phyloP scores from a whole-genome alignment of 2,797 vertebrate species.

The Danio albolineatus region DNA sequence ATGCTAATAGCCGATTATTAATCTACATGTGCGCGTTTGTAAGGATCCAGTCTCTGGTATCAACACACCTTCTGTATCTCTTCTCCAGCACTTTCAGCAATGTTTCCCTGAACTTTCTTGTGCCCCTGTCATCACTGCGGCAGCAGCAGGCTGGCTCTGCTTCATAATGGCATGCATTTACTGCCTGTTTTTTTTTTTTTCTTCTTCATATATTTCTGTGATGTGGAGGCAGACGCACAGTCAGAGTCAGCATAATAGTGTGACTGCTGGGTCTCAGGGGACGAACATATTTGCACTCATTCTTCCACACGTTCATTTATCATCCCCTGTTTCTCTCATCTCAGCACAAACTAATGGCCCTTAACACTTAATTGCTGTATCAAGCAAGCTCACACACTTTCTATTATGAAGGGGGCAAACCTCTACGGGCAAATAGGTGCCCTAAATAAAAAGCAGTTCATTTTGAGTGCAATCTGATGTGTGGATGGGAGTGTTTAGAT shows the following conservation, averaged over 20 bases:
- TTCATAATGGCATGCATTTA: constrained; percentile 52
- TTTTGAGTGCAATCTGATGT: not conserved
- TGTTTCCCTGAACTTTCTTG: not conserved
- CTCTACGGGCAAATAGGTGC: constrained; percentile 17
- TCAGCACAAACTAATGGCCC: constrained; percentile 58
- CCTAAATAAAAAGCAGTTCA: constrained; percentile 26
- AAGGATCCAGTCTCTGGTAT: not conserved
- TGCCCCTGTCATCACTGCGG: constrained; percentile 3
- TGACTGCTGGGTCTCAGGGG: constrained; percentile 62
- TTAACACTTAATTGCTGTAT: constrained; percentile 54
- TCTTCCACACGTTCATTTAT: constrained; percentile 58
- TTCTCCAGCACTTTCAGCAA: not conserved
- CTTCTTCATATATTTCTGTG: constrained; percentile 43
- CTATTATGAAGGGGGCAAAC: constrained; percentile 34
- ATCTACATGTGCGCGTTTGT: constrained; percentile 2
- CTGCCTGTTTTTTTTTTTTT: constrained; percentile 56
- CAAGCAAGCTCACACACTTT: constrained; percentile 36
- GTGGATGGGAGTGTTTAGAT: not conserved
- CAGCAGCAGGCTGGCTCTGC: not conserved
- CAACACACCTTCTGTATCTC: constrained; percentile 5
- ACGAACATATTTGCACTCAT: constrained; percentile 56
- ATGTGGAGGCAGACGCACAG: constrained; percentile 37
- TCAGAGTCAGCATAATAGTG: constrained; percentile 52
- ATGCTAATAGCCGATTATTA: constrained; percentile 4
- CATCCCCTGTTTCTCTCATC: constrained; percentile 44